Conservation (phyloP, 2,888 invertebrate species). For the Galeopsomyia nigrocyanea region DNA sequence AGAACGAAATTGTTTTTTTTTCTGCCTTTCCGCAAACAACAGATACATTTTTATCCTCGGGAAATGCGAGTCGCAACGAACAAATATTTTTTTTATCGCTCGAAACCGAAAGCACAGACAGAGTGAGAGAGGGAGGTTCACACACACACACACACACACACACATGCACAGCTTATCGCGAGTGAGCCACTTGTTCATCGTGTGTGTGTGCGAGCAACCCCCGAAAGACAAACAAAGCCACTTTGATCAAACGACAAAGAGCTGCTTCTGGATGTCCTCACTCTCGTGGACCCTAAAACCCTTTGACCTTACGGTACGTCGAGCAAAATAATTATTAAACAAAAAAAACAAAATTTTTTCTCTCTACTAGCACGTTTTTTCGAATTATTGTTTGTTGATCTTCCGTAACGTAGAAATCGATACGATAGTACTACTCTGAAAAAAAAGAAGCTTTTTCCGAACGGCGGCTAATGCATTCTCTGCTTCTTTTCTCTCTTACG, state of each 20-base stretch:
- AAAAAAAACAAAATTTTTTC: conserved; percentile 8
- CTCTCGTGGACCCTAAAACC: conserved; percentile 13
- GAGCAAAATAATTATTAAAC: conserved; percentile 61
- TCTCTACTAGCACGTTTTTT: no score
- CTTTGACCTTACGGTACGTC: conserved; percentile 54
- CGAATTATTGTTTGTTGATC: no score
- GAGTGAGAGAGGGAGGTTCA: no score
- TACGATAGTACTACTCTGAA: not conserved
- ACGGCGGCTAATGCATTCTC: conserved; percentile 27
- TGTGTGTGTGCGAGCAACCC: conserved; percentile 43
- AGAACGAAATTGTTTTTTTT: no score
- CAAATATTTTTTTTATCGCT: no score
- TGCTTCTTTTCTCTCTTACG: conserved; percentile 2
- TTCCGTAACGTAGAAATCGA: conserved; percentile 16
- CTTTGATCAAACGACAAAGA: conserved; percentile 55
- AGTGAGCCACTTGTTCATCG: conserved; percentile 15
- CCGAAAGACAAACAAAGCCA: conserved; percentile 53
- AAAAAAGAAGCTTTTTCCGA: not conserved
- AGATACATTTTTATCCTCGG: no score
- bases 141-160: no score
- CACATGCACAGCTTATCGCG: conserved; percentile 26
- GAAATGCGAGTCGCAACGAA: no score
- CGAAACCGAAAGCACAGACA: no score
- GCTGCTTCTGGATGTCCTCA: conserved; percentile 41
- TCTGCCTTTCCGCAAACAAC: no score